Conservation (phyloP, 2,113 vertebrate genomes). For the Leptobrachium ailaonicum region DNA sequence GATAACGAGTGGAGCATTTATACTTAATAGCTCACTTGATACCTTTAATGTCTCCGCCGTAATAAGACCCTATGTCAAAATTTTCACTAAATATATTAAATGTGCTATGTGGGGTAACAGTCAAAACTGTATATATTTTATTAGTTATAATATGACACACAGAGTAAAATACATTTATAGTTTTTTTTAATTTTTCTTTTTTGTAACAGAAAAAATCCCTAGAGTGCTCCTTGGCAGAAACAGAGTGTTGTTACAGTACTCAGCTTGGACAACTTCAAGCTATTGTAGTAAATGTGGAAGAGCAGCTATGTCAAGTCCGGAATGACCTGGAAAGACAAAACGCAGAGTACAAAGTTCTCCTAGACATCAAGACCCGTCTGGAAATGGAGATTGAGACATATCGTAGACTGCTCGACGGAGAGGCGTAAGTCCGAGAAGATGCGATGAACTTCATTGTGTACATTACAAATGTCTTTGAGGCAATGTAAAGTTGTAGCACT, state of each 20-base stretch:
- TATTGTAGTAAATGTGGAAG: conserved; percentile 69
- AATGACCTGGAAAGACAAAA: conserved; percentile 66
- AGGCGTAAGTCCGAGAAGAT: conserved; percentile 32
- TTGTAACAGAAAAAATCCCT: conserved; percentile 75
- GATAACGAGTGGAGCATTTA: too few species aligned
- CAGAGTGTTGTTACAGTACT: conserved; percentile 63
- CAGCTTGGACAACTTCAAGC: conserved; percentile 69
- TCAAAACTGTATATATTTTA: too few species aligned
- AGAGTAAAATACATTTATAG: too few species aligned
- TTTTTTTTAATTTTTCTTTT: neutral
- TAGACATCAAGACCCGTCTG: conserved; percentile 62
- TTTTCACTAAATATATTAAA: too few species aligned
- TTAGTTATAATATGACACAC: too few species aligned
- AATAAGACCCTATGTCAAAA: too few species aligned
- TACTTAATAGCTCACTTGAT: too few species aligned
- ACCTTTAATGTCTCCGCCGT: too few species aligned
- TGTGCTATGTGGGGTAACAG: too few species aligned
- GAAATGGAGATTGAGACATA: conserved; percentile 70
- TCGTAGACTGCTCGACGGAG: conserved; percentile 59
- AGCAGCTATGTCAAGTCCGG: conserved; percentile 68
- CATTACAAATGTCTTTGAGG: neutral
- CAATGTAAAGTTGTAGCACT: too few species aligned
- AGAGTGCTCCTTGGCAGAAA: conserved; percentile 73
- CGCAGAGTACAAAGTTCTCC: conserved; percentile 71
- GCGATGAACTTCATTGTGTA: neutral